Conservation (phyloP, 2,888 invertebrate species). For the Coelopa pilipes region DNA sequence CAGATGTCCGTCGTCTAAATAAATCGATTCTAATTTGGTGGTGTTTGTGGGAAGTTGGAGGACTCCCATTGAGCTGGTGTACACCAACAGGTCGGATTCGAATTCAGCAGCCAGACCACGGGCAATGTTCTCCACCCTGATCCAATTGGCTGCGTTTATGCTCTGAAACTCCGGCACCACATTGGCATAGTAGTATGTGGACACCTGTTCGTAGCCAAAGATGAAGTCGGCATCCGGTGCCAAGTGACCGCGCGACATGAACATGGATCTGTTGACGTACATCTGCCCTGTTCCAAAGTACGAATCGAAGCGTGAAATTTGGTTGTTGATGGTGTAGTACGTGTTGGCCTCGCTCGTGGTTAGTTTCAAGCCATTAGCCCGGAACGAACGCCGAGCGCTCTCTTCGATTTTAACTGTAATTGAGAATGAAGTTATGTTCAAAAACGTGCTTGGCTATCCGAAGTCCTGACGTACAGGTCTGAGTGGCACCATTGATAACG, state of each 20-base stretch:
- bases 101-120: conserved; percentile 63
- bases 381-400: conserved; percentile 58
- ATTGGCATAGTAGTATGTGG: conserved; percentile 70
- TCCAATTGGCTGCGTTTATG: conserved; percentile 70
- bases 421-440: background rate
- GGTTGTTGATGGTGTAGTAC: conserved; percentile 58
- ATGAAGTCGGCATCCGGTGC: conserved; percentile 70
- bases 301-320: conserved; percentile 59
- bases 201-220: conserved; percentile 66
- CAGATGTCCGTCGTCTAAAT: conserved; percentile 55
- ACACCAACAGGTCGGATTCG: conserved; percentile 62
- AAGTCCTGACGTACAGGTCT: conserved; percentile 60
- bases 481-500: conserved; percentile 59
- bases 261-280: conserved; percentile 58
- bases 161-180: conserved; percentile 69
- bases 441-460: background rate
- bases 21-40: conserved; percentile 56
- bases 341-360: conserved; percentile 49
- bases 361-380: conserved; percentile 56
- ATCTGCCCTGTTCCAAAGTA: conserved; percentile 57
- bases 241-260: conserved; percentile 68
- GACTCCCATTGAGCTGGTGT: conserved; percentile 67
- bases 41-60: conserved; percentile 61
- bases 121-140: conserved; percentile 65
- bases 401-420: conserved; percentile 45